Evolutionary conservation across 2,888 invertebrate species (phyloP), one percentile per base, ranked within the genome.

Genomic region (Diadegma fenestrale): DNA sequence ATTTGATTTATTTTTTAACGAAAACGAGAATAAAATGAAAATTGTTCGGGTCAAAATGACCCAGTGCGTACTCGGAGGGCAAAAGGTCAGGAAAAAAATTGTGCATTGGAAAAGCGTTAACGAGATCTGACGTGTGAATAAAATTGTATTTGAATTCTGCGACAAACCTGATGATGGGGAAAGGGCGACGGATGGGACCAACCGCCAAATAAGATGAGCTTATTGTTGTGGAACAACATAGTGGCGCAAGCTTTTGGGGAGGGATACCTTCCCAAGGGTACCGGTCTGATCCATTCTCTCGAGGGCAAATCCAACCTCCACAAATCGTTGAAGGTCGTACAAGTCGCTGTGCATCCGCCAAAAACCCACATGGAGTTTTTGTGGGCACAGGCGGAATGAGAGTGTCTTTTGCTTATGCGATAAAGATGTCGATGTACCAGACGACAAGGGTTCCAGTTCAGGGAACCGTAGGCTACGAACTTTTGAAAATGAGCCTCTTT

Each of bases 161-260:
- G 19, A 76, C 30, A 64, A 83, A 96, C 97, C 94, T 97, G 97
- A 93, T 97, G 97, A 69, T 97, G 95, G 72, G 98, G 98, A 93
- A 97, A 96, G 80, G 97, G 95, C 87, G 98, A 97, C 33, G 98
- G 98, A 94, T 98, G 98, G 14, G 98, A 97, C 98, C 98, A 99
- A 7, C 99, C 99, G 63, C 99, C 99, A 95, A 98, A 99, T 76
- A 99, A 94, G 86, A 98, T 95, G 88, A 99, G 95, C 88, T 95
- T 96, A 90, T 98, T 97, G 89, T 97, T 96, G 94, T 98, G 97
- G 88, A 96, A 95, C n/a, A 98, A 97, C 96, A 99, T 96, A 22
- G 98, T 97, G 45, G 99, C 98, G 93, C 98, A 98, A 73, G 99
- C 99, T 94, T 99, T 99, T 0, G 99, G 99, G 5, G 98, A 98